Conservation (phyloP, 2,888 invertebrate genomes). For the Mactromeris polynyma region DNA sequence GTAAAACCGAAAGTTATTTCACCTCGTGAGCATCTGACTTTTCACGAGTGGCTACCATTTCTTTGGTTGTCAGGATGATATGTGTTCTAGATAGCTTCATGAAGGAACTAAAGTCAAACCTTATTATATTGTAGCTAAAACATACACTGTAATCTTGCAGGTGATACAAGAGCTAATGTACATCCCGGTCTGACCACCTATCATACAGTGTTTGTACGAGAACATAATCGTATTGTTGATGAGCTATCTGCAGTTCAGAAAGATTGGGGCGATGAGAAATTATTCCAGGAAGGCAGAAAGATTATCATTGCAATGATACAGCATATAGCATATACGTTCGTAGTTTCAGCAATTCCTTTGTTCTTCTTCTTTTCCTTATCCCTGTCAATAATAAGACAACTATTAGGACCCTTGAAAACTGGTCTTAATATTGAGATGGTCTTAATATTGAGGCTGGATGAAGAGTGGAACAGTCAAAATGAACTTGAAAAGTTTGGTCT, state of each 20-base stretch:
- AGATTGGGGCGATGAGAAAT: constrained; percentile 40
- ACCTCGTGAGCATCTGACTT: no score
- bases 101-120: neutral
- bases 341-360: neutral
- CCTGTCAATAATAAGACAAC: no score
- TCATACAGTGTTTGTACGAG: constrained; percentile 42
- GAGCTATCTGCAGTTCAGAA: neutral
- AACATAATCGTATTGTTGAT: constrained; percentile 43
- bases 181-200: constrained; percentile 30
- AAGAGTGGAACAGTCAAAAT: no score
- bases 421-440: no score
- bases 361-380: no score
- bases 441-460: no score
- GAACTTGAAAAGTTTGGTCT: no score
- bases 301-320: constrained; percentile 41
- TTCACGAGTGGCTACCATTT: no score
- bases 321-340: constrained; percentile 37
- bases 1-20: no score
- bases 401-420: no score
- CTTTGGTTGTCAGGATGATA: neutral
- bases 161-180: constrained; percentile 39
- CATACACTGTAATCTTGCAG: constrained; percentile 4
- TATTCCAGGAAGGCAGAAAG: constrained; percentile 43
- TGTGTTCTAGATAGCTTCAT: neutral
- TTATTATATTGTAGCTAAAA: neutral